Base-by-base conservation (phyloP, 37 sponge, comb jelly and placozoan genomes). In the Cliona cf. orientalis region DNA sequence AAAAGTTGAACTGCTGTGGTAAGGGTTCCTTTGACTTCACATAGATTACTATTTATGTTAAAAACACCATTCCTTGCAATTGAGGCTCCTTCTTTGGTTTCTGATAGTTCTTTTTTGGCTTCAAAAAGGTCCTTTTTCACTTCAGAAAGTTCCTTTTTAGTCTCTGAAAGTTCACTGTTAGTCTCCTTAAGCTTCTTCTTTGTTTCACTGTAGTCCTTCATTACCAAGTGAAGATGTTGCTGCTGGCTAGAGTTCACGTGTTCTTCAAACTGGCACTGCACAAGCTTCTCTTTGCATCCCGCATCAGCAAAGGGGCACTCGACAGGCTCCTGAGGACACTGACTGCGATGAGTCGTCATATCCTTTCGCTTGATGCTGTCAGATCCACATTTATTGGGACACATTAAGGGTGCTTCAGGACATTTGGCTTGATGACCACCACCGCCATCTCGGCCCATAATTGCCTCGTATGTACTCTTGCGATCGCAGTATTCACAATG, bases 381-480 rank as follows among this genome's bases (percentile, higher is more conserved):
- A 1, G n/a, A n/a, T n/a, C 53, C 35, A 26, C 76, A 75, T 58
- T 60, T 38, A 28, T 75, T 75, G 59, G 76, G 76, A 75, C 76
- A 75, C 2, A 2, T 3, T 14, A 75, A 3, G 19, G 61, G 76
- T 60, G 5, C 34, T 0, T 75, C 1, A 1, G 17, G 41, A 60
- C 76, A 75, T 1, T 33, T 35, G 25, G 37, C 61, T 41, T 75
- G 40, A 42, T 75, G 76, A 22, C 22, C 1, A 19, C 17, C 23
- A 3, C 12, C 19, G 49, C 3, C 22, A 5, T 23, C 28, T 6
- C 5, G 21, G 49, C 9, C 56, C 1, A 56, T 49, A 3, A 75
- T 75, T 2, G 26, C 42, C 2, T 40, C 41, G 42, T 59, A 60
- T 2, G 76, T 75, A 29, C 37, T 61, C 22, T 58, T 35, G 39